These are phyloP conservation scores for Rosalia funebris DNA, from an alignment of 2,888 invertebrate species.

Conservation along the genomic window DNA sequence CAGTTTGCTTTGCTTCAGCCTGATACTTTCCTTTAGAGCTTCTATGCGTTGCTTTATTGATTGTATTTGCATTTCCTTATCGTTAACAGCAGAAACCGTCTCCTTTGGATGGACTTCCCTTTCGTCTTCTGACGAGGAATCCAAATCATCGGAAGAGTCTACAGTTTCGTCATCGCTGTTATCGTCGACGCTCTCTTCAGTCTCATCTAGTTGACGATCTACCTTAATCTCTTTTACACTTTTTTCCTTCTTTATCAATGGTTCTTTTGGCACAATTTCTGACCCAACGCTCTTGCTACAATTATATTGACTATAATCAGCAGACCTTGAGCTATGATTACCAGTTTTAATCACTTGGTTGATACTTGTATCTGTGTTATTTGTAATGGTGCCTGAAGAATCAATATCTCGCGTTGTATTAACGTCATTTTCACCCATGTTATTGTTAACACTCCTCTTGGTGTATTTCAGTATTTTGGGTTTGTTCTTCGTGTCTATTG, in stretches of 20 bases:
- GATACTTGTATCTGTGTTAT: constrained; percentile 33
- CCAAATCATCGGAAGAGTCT: constrained; percentile 27
- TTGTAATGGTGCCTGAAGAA: not conserved
- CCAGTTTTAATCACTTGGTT: constrained; percentile 41
- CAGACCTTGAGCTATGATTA: constrained; percentile 43
- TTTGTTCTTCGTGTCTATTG: constrained; percentile 14
- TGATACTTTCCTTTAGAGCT: constrained; percentile 56
- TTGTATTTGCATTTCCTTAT: constrained; percentile 39
- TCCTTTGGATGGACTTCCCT: constrained; percentile 31
- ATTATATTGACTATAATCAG: constrained; percentile 59
- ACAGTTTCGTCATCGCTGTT: constrained; percentile 38
- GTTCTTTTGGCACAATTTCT: constrained; percentile 15
- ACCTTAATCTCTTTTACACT: constrained; percentile 3
- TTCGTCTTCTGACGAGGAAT: constrained; percentile 34
- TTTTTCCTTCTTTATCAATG: no score
- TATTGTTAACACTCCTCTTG: no score
- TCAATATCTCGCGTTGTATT: constrained; percentile 1
- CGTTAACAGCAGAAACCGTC: constrained; percentile 39
- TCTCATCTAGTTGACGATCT: not conserved
- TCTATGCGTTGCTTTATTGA: constrained; percentile 60
- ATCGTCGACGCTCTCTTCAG: no score
- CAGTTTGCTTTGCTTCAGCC: constrained; percentile 43
- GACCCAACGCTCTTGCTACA: constrained; percentile 49
- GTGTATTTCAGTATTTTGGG: not conserved
- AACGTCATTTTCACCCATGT: no score